Evolutionary conservation across 2,888 invertebrate genomes (phyloP), one percentile per base, ranked within the genome.

Genomic region (Desoria tigrina): DNA sequence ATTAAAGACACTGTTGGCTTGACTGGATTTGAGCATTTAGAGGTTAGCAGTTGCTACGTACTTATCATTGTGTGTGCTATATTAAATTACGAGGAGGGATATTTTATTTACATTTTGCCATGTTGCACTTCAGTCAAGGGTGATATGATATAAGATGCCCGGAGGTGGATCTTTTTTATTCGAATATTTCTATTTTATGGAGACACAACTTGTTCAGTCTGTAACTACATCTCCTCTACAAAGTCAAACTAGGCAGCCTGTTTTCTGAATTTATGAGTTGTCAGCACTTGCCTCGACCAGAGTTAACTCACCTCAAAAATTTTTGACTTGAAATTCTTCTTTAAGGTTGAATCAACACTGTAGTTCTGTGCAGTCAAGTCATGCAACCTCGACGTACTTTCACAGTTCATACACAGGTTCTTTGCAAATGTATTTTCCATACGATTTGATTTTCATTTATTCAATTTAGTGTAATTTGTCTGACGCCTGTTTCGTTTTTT

Each of bases 131-230:
- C 32, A 32, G 6, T 32, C 32, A 32, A 32, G 32, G 32, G 32
- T 32, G 32, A 32, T 32, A 32, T 32, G 32, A 32, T 32, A 32
- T 32, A 32, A 32, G 32, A 32, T 32, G 32, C 11, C 32, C 32
- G 32, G 32, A 32, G 32, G 32, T 4, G 32, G 11, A 32, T 57
- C 7, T 45, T 58, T 58, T 58, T 49, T 58, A 27, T 18, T 27
- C 45, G 45, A 58, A 58, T 58, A 58, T 58, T 58, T 58, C 45
- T 58, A 45, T 58, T 58, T 58, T 58, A 58, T 58, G 58, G 58
- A 58, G 58, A 58, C 58, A 58, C 23, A 45, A 45, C 49, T 58
- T 42, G 58, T 58, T 58, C 58, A 45, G 4, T 27, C 21, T 58
- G 58, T 26, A 26, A 18, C 14, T 24, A 7, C 14, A 51, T 6